A percentile compares a stretch with the other conserved stretches of the same genome.
Evolutionary conservation across 1,140 invertebrate genomes (phyloP).

Genomic region (Drosophila parabipectinata): DNA sequence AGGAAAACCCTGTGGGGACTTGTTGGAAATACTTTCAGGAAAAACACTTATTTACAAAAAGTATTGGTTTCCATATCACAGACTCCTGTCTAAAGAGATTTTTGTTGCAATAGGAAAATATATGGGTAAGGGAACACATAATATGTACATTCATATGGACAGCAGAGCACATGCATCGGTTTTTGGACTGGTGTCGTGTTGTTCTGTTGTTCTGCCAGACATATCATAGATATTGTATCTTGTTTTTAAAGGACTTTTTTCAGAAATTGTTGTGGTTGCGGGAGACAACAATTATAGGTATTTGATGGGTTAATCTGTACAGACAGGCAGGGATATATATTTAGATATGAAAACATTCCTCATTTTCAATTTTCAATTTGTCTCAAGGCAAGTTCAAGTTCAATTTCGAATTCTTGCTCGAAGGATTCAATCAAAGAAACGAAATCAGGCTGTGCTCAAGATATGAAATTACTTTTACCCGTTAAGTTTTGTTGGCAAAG

Average conservation of each 20-base stretch:
- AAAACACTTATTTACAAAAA: conserved; percentile 22
- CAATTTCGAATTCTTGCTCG: conserved; percentile 52
- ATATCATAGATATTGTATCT: conserved; percentile 37
- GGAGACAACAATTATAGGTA: conserved; percentile 61
- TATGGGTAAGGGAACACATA: conserved; percentile 19
- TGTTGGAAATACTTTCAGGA: conserved; percentile 18
- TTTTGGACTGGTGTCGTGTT: conserved; percentile 46
- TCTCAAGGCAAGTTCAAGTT: conserved; percentile 56
- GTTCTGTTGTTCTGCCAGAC: conserved; percentile 48
- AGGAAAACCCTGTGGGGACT: conserved; percentile 24
- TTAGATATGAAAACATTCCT: conserved; percentile 48
- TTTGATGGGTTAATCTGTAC: conserved; percentile 49
- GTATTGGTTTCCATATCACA: conserved; percentile 15
- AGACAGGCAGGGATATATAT: conserved; percentile 53
- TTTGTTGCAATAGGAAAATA: conserved; percentile 43
- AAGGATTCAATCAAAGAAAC: conserved; percentile 51
- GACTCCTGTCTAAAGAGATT: conserved; percentile 45
- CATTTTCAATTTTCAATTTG: conserved; percentile 50
- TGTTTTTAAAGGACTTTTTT: conserved; percentile 43
- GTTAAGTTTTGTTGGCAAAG: conserved; percentile 84
- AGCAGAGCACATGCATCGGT: conserved; percentile 60
- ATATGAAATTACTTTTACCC: conserved; percentile 81
- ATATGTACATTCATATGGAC: conserved; percentile 42
- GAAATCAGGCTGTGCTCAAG: conserved; percentile 74
- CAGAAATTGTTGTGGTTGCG: conserved; percentile 60